Evolutionary conservation across 1,140 invertebrate genomes (phyloP), one percentile per base, ranked within the genome.

Genomic region (Zaprionus camerounensis): DNA sequence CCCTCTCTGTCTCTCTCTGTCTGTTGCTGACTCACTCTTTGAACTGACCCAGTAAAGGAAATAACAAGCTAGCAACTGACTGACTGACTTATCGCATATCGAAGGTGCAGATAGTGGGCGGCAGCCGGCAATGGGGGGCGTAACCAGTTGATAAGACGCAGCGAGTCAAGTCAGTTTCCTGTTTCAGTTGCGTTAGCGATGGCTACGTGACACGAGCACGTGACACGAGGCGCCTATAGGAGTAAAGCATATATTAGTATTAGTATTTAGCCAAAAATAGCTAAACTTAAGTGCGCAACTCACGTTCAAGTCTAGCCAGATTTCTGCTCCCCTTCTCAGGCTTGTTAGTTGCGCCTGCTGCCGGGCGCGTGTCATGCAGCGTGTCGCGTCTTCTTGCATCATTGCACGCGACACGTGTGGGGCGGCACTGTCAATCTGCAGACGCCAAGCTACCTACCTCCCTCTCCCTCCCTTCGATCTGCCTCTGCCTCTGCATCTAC

Each of bases 351-450:
- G 51, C 38, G 38, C n/a, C 17, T 53, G 2, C 63, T 64, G 41
- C 41, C 31, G 61, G 61, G 12, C 34, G 63, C 34, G 63, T 17
- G 9, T 22, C 41, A 58, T 78, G 75, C 41, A 66, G 78, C 70
- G 78, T 78, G 73, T 71, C 70, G 44, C 44, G 26, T 70, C 73
- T 74, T 63, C 56, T 53, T 44, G 81, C 65, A 68, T 71, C 78
- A 78, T 84, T 75, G 78, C 11, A 34, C 6, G 56, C 73, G 84
- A 87, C 84, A 87, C 84, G 84, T 87, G 84, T 86, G 81, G 70
- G 83, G 73, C 74, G 83, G 22, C 46, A 24, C 46, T 53, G 59
- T 63, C 49, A 63, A 63, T n/a, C 56, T 61, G 20, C 34, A 56
- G 41, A 46, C 41, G 41, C n/a, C 41, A 20, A 34, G 31, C 9